phyloP scores from a whole-genome alignment of 2,113 vertebrate genomes.

The Sminthopsis crassicaudata region DNA sequence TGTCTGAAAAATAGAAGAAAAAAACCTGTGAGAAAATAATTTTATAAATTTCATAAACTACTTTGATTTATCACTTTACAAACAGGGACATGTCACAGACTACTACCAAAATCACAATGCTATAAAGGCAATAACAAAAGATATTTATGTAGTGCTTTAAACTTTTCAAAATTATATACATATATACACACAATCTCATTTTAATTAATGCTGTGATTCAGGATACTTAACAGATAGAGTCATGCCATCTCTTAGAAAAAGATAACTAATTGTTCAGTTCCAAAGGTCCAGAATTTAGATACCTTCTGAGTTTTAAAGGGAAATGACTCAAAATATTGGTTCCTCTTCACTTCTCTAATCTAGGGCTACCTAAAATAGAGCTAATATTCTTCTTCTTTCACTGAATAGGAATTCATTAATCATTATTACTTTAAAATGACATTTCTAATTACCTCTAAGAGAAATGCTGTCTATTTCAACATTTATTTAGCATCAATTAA shows the following conservation, averaged over 20 bases:
- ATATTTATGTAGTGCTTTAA: neutral
- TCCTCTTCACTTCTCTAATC: neutral
- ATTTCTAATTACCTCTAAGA: neutral
- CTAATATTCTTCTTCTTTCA: neutral
- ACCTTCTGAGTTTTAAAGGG: neutral
- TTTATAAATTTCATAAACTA: neutral
- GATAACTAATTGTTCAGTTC: neutral
- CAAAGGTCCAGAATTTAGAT: neutral
- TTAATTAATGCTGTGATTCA: neutral
- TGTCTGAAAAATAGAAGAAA: conserved; percentile 86
- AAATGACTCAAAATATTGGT: neutral
- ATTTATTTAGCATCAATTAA: conserved; percentile 2
- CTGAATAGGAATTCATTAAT: neutral
- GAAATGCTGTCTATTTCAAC: conserved; percentile 9
- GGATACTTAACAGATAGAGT: neutral
- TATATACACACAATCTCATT: too few species aligned
- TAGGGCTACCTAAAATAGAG: neutral
- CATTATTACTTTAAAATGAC: neutral
- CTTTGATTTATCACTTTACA: neutral
- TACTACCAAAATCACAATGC: neutral
- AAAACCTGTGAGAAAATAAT: conserved; percentile 30
- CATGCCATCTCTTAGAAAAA: neutral
- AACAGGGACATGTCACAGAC: neutral
- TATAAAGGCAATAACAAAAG: neutral
- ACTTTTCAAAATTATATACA: neutral